Percentiles rank a stretch among this genome's conserved stretches.
Conservation (phyloP, 2,797 vertebrate species). For the Rhabdomys pumilio region DNA sequence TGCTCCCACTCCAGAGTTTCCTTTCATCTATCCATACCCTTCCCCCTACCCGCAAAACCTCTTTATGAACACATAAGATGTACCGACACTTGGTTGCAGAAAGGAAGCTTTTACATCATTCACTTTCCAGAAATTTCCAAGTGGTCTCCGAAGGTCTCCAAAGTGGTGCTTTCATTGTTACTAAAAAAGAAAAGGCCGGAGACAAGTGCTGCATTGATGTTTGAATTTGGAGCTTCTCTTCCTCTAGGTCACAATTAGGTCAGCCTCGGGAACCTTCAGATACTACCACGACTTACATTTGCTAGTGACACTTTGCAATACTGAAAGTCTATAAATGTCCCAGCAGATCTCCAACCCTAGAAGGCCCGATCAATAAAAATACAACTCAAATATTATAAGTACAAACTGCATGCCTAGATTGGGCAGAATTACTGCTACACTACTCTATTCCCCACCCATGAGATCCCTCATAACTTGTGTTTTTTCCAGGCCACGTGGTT, state of each 20-base stretch:
- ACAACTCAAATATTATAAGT: too few relatives aligned
- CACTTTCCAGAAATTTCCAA: constrained; percentile 14
- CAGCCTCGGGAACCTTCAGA: constrained; percentile 49
- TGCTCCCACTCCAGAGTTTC: rapidly evolving
- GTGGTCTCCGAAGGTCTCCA: background rate
- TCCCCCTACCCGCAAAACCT: background rate
- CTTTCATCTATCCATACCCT: background rate
- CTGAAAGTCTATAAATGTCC: background rate
- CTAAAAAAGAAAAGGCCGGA: background rate
- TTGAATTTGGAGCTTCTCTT: constrained; percentile 8
- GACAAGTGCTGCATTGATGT: background rate
- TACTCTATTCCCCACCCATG: too few relatives aligned
- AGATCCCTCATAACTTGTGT: too few relatives aligned
- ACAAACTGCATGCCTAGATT: too few relatives aligned
- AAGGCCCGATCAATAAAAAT: too few relatives aligned
- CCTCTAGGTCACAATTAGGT: constrained; percentile 34
- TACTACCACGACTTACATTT: background rate
- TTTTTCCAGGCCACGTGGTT: too few relatives aligned
- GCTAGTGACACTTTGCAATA: background rate
- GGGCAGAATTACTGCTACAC: too few relatives aligned
- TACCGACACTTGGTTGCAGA: background rate
- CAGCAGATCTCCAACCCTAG: too few relatives aligned
- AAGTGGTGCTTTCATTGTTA: constrained; percentile 45
- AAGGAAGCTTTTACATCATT: background rate
- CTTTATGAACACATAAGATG: background rate